Evolutionary conservation across 2,797 vertebrate species (phyloP).

Genomic region (Sebastes flavidus): DNA sequence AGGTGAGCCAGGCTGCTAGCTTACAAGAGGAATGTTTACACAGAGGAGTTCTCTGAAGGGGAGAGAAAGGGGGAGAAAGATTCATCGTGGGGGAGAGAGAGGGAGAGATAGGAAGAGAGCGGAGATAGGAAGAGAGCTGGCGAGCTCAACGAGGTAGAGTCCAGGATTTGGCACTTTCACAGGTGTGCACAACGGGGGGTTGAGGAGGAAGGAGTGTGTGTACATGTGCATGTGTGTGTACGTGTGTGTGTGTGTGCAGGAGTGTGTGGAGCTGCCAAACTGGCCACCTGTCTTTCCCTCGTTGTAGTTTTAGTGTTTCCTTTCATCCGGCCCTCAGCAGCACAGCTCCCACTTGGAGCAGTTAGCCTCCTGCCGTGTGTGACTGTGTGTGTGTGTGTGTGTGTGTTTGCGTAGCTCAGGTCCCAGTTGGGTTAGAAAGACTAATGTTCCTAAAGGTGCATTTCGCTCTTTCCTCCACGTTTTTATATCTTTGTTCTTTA

Average conservation of each 20-base stretch:
- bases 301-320: slow-evolving; percentile 85
- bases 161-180: slow-evolving; percentile 74
- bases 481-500: slow-evolving; percentile 80
- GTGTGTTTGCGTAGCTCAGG: slow-evolving; percentile 53
- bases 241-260: slow-evolving; percentile 24
- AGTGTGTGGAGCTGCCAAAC: slow-evolving; percentile 72
- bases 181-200: slow-evolving; percentile 79
- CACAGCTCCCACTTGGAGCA: slow-evolving; percentile 81
- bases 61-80: slow-evolving; percentile 30
- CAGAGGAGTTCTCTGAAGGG: slow-evolving; percentile 49
- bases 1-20: slow-evolving; percentile 67
- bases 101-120: slow-evolving; percentile 16
- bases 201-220: slow-evolving; percentile 67
- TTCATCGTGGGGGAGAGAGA: slow-evolving; percentile 45
- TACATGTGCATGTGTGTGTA: slow-evolving; percentile 16
- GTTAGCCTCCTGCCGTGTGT: slow-evolving; percentile 74
- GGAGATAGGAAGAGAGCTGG: slow-evolving; percentile 38
- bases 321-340: slow-evolving; percentile 81
- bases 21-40: slow-evolving; percentile 77
- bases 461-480: slow-evolving; percentile 72
- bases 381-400: slow-evolving; percentile 32
- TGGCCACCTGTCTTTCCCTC: slow-evolving; percentile 79
- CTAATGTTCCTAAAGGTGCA: slow-evolving; percentile 80
- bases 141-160: slow-evolving; percentile 44
- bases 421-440: slow-evolving; percentile 76